These are phyloP conservation scores for Hirudo medicinalis DNA, from an alignment of 1,140 invertebrate species.

Conservation along the genomic window DNA sequence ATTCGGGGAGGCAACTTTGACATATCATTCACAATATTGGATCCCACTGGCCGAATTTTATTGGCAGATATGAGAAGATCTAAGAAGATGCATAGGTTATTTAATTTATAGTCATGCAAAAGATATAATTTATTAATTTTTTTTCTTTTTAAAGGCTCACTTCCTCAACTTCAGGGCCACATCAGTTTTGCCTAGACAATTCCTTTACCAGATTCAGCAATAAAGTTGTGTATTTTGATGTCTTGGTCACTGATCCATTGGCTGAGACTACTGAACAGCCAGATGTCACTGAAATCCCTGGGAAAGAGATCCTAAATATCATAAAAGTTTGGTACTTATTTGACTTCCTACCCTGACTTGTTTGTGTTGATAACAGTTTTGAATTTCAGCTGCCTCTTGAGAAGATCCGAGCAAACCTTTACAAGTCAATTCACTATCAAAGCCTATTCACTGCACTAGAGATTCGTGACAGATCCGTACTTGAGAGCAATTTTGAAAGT, in stretches of 20 bases:
- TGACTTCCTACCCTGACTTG: slow-evolving; percentile 3
- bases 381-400: slow-evolving; percentile 45
- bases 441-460: slow-evolving; percentile 59
- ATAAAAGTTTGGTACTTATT: slow-evolving; percentile 31
- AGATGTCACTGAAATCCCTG: slow-evolving; percentile 24
- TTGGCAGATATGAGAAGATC: slow-evolving; percentile 14
- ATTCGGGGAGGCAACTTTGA: slow-evolving; percentile 66
- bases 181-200: slow-evolving; percentile 70
- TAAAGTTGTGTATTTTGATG: slow-evolving; percentile 69
- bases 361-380: not conserved
- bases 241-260: slow-evolving; percentile 52
- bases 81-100: slow-evolving; percentile 4
- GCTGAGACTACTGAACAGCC: slow-evolving; percentile 44
- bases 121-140: too few species aligned
- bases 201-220: slow-evolving; percentile 59
- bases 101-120: slow-evolving; percentile 1
- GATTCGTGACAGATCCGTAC: slow-evolving; percentile 61
- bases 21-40: slow-evolving; percentile 55
- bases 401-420: slow-evolving; percentile 48
- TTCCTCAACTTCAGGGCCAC: slow-evolving; percentile 51
- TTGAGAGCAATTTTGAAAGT: slow-evolving; percentile 58
- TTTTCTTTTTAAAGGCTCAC: slow-evolving; percentile 30
- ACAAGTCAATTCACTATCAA: slow-evolving; percentile 54
- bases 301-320: slow-evolving; percentile 47
- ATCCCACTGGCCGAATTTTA: slow-evolving; percentile 45